Percentiles rank a stretch among this genome's conserved stretches.
phyloP scores from a whole-genome alignment of 2,797 vertebrate species.

The Forpus xanthops region DNA sequence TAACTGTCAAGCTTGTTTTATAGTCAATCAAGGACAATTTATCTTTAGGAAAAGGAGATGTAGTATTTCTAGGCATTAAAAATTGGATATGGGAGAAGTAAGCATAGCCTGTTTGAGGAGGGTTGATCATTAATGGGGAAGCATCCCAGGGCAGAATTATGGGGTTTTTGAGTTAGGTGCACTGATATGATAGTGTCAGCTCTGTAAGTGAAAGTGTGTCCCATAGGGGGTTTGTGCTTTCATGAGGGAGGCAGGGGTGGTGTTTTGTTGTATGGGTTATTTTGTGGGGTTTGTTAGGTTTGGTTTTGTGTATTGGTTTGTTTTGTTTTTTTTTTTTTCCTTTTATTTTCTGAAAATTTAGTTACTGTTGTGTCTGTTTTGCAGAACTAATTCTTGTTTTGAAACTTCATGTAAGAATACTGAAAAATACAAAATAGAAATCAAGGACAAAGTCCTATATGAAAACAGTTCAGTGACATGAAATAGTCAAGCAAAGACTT shows the following conservation, averaged over 20 bases:
- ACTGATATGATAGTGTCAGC: neutral
- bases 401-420: neutral
- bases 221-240: fast-evolving
- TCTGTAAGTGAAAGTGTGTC: neutral
- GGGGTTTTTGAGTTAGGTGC: neutral
- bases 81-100: neutral
- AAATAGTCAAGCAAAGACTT: neutral
- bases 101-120: neutral
- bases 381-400: neutral
- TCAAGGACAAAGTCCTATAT: neutral
- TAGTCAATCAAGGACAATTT: neutral
- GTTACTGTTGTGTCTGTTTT: neutral
- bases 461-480: neutral
- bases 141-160: neutral
- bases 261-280: neutral
- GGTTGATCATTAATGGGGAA: neutral
- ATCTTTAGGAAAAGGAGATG: neutral
- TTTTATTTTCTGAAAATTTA: neutral
- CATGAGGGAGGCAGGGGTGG: neutral
- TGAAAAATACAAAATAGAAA: neutral
- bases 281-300: neutral
- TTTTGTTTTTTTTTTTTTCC: neutral
- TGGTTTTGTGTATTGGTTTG: neutral
- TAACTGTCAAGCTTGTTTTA: neutral
- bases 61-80: neutral